Conservation (phyloP, 2,797 vertebrate genomes). For the Premnoplex brunnescens region DNA sequence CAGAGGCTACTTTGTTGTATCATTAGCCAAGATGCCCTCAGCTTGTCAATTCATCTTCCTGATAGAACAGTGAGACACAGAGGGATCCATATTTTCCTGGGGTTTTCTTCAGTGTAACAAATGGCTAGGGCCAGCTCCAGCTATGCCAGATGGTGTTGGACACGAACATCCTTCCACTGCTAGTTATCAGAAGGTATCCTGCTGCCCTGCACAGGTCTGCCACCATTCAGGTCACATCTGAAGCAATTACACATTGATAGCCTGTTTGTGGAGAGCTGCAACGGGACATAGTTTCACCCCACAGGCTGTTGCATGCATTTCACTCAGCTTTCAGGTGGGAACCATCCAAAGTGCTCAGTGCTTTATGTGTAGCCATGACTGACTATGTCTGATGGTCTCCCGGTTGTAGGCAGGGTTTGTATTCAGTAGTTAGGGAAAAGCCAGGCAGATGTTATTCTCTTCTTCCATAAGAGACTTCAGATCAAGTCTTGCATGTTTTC, state of each 20-base stretch:
- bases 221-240: not conserved
- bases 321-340: not conserved
- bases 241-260: not conserved
- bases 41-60: not conserved
- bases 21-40: not conserved
- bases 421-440: not conserved
- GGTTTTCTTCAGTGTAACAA: not conserved
- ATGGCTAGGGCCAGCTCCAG: not conserved
- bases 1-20: not conserved
- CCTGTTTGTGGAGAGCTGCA: not conserved
- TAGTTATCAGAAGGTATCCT: not conserved
- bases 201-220: not conserved
- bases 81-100: not conserved
- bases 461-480: not conserved
- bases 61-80: not conserved
- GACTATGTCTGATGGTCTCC: rapidly evolving
- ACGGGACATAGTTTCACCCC: rapidly evolving
- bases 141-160: not conserved
- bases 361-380: not conserved
- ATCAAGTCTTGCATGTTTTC: not conserved
- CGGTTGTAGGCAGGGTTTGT: not conserved
- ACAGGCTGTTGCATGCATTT: not conserved
- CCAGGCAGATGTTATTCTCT: not conserved
- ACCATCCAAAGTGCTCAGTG: not conserved
- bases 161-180: not conserved